A percentile compares a stretch with the other conserved stretches of the same genome.
Evolutionary conservation across 2,888 invertebrate genomes (phyloP).

Genomic region (Diabrotica balteata): DNA sequence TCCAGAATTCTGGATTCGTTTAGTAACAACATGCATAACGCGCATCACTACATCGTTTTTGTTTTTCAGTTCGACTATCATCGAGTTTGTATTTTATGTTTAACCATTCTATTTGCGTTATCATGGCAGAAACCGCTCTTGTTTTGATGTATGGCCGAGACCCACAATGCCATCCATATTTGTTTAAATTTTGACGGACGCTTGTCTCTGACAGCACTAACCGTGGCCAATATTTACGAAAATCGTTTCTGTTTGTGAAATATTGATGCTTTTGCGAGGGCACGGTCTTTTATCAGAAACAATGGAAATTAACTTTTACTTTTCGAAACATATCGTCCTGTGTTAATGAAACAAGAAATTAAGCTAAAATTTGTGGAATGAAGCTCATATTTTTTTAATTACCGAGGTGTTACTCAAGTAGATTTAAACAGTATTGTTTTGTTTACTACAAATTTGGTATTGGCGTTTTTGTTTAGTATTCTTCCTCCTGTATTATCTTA

Average conservation of each 20-base stretch:
- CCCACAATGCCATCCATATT: constrained; percentile 29
- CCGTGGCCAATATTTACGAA: constrained; percentile 19
- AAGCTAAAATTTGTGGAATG: too few species aligned
- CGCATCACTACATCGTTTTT: constrained; percentile 20
- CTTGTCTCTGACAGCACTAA: constrained; percentile 30
- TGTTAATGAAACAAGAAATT: too few species aligned
- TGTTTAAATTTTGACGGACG: constrained; percentile 39
- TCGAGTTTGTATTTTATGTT: constrained; percentile 42
- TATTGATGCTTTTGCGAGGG: constrained; percentile 17
- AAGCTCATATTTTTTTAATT: too few species aligned
- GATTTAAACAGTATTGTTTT: too few species aligned
- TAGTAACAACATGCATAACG: constrained; percentile 13
- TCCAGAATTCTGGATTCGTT: constrained; percentile 13
- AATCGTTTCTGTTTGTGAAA: constrained; percentile 14
- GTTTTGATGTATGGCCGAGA: constrained; percentile 34
- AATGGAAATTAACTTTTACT: background rate
- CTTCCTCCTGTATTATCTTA: too few species aligned
- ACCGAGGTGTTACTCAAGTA: too few species aligned
- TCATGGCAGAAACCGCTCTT: constrained; percentile 35
- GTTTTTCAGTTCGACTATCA: constrained; percentile 26
- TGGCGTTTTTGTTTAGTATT: too few species aligned
- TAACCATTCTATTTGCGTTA: constrained; percentile 45
- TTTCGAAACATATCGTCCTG: background rate
- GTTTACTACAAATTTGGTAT: too few species aligned
- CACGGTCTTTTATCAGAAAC: constrained; percentile 10